phyloP scores from a whole-genome alignment of 2,113 vertebrate genomes.

The Engraulis encrasicolus region DNA sequence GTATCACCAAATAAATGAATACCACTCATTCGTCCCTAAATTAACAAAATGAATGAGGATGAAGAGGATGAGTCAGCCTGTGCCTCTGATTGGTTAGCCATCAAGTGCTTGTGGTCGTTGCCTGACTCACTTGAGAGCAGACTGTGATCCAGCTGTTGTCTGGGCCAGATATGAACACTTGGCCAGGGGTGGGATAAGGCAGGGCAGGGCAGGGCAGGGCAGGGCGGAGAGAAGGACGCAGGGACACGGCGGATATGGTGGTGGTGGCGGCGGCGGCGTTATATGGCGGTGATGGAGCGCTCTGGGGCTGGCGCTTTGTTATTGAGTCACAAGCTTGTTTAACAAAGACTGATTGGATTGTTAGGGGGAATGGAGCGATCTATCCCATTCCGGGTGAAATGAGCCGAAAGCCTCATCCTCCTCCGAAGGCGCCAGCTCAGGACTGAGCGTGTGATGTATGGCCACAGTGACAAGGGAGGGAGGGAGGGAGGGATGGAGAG shows the following conservation, averaged over 20 bases:
- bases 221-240: background rate
- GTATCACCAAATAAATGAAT: too few species aligned
- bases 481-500: background rate
- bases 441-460: background rate
- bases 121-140: conserved; percentile 62
- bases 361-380: conserved; percentile 66
- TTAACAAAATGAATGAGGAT: too few species aligned
- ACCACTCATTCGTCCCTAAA: too few species aligned
- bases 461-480: background rate
- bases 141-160: background rate
- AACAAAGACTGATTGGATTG: conserved; percentile 75
- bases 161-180: background rate
- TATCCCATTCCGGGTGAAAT: conserved; percentile 67
- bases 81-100: conserved; percentile 33
- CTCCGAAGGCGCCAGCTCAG: background rate
- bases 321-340: conserved; percentile 75
- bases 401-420: conserved; percentile 62
- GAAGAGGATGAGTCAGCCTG: too few species aligned
- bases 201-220: background rate
- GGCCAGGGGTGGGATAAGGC: background rate
- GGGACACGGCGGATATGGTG: background rate
- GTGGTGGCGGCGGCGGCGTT: background rate
- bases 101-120: conserved; percentile 50
- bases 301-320: conserved; percentile 70
- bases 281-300: conserved; percentile 70